These are phyloP conservation scores for Prietella phreatophila DNA, from an alignment of 2,113 vertebrate species.

Conservation along the genomic window DNA sequence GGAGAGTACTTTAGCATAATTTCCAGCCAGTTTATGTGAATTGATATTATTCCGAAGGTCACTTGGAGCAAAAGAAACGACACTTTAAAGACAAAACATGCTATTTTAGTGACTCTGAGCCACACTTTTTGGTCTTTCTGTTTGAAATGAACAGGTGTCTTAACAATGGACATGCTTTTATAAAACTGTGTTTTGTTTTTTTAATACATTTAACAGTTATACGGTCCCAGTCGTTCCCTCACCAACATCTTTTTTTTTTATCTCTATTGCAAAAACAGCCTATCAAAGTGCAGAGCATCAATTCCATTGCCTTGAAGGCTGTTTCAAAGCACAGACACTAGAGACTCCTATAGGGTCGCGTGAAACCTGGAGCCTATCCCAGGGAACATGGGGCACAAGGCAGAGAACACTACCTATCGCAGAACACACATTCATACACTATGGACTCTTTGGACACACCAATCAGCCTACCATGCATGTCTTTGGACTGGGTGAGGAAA, in stretches of 20 bases:
- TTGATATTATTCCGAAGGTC: slow-evolving; percentile 2
- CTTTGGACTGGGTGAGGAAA: too few relatives aligned
- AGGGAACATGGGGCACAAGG: too few relatives aligned
- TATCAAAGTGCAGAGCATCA: not conserved
- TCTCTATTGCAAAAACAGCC: not conserved
- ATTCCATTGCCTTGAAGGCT: not conserved
- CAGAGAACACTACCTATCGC: too few relatives aligned
- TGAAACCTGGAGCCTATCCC: too few relatives aligned
- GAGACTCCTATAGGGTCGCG: not conserved
- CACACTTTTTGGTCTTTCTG: not conserved
- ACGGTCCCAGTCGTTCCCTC: not conserved
- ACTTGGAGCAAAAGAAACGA: not conserved
- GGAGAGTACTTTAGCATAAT: slow-evolving; percentile 12
- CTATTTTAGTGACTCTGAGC: not conserved
- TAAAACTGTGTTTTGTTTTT: not conserved
- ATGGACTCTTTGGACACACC: too few relatives aligned
- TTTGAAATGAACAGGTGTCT: not conserved
- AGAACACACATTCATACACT: too few relatives aligned
- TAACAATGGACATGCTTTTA: not conserved
- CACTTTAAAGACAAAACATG: not conserved
- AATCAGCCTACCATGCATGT: too few relatives aligned
- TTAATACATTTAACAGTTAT: not conserved
- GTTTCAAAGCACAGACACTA: not conserved
- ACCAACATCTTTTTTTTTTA: not conserved
- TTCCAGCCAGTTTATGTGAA: slow-evolving; percentile 12